Evolutionary conservation across 2,113 vertebrate species (phyloP), one percentile per base, ranked within the genome.

Genomic region (Lanius ludovicianus): DNA sequence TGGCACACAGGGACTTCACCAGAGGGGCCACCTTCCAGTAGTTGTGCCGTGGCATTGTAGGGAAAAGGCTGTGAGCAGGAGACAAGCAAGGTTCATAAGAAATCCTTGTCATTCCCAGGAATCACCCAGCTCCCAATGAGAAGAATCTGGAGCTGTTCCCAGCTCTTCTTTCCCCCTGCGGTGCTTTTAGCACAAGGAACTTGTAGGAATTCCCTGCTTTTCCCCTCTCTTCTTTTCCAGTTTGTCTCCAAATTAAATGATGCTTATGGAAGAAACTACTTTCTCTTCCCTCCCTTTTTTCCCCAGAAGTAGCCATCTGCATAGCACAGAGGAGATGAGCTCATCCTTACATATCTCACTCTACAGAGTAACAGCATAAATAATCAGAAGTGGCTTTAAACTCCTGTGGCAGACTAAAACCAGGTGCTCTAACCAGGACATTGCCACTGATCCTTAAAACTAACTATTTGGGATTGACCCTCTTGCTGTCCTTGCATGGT

Each of bases 1-100:
- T 98, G 94, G 97, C 96, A 65, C 98, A 99, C 90, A 99, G 55
- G 33, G 98, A 98, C 84, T 52, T 98, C 80, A 99, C 98, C 71
- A 99, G 95, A n/a, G 98, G 98, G 4, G 98, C 97, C 86, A 97
- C 98, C 78, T 98, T 98, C 90, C 97, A 95, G 96, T 98, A 98
- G 62, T 98, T 98, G 95, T 98, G 98, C 14, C 98, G 93, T 5
- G 98, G 98, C 98, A 98, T 98, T 0, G 83, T 70, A 8, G 98
- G 98, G 89, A 98, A 98, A 0, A 99, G 94, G 89, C 98, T 98
- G 95, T 3, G 63, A 49, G 94, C 30, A 93, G 30, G 69, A 90
- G 6, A 53, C 55, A 44, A 33, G n/a, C n/a, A 79, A 21, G 21
- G 23, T 28, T 52, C 19, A 0, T 10, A 8, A 21, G 33, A 67